These are phyloP conservation scores for Crocuta crocuta DNA, from an alignment of 2,113 vertebrate species.

Conservation along the genomic window DNA sequence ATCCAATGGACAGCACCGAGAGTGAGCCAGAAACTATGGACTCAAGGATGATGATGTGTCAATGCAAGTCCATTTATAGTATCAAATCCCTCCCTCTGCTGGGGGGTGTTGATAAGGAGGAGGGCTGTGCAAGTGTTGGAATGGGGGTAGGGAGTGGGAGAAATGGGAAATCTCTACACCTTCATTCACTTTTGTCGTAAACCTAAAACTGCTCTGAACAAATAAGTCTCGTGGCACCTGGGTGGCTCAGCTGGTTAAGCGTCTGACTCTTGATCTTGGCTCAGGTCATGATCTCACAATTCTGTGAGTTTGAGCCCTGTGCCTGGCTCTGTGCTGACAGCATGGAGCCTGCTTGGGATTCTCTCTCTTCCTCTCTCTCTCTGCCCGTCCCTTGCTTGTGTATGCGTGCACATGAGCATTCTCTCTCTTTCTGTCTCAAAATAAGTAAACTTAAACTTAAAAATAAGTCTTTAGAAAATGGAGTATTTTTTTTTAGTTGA, in stretches of 20 bases:
- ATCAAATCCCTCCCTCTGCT: background rate
- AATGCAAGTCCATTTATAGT: too few relatives aligned
- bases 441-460: background rate
- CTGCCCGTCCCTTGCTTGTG: too few relatives aligned
- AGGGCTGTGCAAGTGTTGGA: too few relatives aligned
- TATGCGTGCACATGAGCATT: too few relatives aligned
- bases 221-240: background rate
- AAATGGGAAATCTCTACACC: background rate
- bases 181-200: background rate
- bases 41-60: background rate
- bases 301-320: too few relatives aligned
- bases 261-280: too few relatives aligned
- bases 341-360: too few relatives aligned
- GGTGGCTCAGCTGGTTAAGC: too few relatives aligned
- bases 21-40: background rate
- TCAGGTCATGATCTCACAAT: too few relatives aligned
- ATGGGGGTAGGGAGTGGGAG: fast-evolving
- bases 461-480: background rate
- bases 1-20: fast-evolving
- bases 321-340: too few relatives aligned
- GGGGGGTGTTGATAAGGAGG: background rate
- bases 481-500: background rate
- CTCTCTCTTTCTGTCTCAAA: too few relatives aligned
- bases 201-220: background rate
- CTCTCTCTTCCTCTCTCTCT: too few relatives aligned